Percentiles rank a stretch among this genome's conserved stretches.
These are phyloP conservation scores for Casuarius casuarius DNA, from an alignment of 2,113 vertebrate species.

Conservation along the genomic window DNA sequence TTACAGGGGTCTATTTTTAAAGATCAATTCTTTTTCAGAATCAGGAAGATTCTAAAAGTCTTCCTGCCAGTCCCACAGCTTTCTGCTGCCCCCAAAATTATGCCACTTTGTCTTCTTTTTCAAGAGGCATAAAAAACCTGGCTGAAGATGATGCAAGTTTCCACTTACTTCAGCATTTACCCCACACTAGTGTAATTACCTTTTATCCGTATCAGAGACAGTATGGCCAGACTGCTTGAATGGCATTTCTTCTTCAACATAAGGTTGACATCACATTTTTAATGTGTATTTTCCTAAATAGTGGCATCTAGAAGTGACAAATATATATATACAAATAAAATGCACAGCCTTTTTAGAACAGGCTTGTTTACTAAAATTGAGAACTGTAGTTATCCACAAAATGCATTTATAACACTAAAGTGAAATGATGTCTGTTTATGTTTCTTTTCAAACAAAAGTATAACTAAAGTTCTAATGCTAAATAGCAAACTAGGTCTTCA, in stretches of 20 bases:
- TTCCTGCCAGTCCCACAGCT: neutral
- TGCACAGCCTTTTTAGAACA: neutral
- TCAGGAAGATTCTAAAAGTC: neutral
- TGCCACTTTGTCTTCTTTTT: neutral
- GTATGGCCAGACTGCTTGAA: neutral
- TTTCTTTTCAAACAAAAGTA: neutral
- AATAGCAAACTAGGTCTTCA: neutral
- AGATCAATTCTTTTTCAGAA: slow-evolving; percentile 1
- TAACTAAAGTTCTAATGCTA: neutral
- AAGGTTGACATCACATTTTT: neutral
- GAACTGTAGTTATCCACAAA: neutral
- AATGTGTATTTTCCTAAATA: neutral
- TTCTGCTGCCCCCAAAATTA: neutral
- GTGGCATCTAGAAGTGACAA: neutral
- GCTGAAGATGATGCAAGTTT: neutral
- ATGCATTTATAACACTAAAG: accelerated
- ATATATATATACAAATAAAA: neutral
- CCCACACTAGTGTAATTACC: neutral
- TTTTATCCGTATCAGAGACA: slow-evolving; percentile 3
- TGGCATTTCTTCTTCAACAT: neutral
- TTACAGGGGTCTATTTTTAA: slow-evolving; percentile 48
- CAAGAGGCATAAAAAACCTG: neutral
- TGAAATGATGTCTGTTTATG: neutral
- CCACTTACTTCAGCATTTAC: neutral
- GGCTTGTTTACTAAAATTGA: neutral